These are phyloP conservation scores for Tipula helvola DNA, from an alignment of 2,888 invertebrate genomes.

Conservation along the genomic window DNA sequence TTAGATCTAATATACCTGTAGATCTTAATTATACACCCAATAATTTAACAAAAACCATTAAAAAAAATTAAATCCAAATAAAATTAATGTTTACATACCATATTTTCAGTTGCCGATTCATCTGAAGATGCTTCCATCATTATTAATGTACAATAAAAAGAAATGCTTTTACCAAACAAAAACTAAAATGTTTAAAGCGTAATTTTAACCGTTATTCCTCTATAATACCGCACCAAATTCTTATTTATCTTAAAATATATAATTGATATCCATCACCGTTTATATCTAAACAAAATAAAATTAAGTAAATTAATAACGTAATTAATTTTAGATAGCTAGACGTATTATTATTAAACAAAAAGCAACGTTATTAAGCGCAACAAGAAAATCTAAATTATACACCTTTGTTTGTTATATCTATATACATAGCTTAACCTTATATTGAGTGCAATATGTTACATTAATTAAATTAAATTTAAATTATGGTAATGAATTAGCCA, in stretches of 20 bases:
- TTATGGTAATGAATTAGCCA: not conserved
- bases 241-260: not conserved
- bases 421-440: not conserved
- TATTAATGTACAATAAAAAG: not conserved
- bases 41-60: not conserved
- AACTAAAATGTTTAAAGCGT: not conserved
- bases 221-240: not conserved
- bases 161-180: not conserved
- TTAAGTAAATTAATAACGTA: not conserved
- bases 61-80: not conserved
- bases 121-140: not conserved
- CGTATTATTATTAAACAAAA: not conserved
- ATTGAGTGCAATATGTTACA: not conserved
- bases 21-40: not conserved
- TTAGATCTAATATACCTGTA: too few species aligned
- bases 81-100: not conserved
- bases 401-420: not conserved
- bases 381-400: not conserved
- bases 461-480: not conserved
- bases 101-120: not conserved
- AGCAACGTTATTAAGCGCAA: not conserved
- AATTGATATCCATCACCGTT: not conserved
- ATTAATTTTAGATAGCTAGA: not conserved
- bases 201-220: not conserved
- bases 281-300: not conserved